These are phyloP conservation scores for Mayetiola destructor DNA, from an alignment of 2,888 invertebrate species.

Conservation along the genomic window DNA sequence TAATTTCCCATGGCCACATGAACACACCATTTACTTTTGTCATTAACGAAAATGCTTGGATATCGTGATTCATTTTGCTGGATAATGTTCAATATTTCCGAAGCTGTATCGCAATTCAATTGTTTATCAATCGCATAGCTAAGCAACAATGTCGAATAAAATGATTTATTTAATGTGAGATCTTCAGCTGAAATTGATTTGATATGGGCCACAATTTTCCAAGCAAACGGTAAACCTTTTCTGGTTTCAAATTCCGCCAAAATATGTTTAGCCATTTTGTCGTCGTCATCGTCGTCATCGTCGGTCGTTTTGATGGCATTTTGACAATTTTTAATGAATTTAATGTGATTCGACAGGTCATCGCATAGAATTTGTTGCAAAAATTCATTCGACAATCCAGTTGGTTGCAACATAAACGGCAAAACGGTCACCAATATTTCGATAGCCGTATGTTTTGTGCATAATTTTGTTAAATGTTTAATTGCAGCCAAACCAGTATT, in stretches of 20 bases:
- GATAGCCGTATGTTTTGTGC: neutral
- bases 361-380: neutral
- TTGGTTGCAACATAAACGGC: neutral
- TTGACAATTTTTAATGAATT: neutral
- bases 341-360: neutral
- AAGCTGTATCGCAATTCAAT: neutral
- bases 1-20: neutral
- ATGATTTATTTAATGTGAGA: neutral
- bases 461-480: neutral
- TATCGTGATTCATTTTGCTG: neutral
- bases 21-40: neutral
- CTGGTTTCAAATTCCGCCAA: neutral
- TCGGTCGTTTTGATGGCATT: too few relatives aligned
- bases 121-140: neutral
- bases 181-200: neutral
- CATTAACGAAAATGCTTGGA: neutral
- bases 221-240: neutral
- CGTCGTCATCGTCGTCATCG: neutral
- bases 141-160: neutral
- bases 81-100: neutral
- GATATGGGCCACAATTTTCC: neutral
- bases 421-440: neutral
- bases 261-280: neutral
- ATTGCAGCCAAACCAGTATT: neutral
- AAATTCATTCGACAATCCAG: neutral